A percentile compares a stretch with the other conserved stretches of the same genome.
Conservation (phyloP, 2,888 invertebrate species). For the Lasioglossum morio region DNA sequence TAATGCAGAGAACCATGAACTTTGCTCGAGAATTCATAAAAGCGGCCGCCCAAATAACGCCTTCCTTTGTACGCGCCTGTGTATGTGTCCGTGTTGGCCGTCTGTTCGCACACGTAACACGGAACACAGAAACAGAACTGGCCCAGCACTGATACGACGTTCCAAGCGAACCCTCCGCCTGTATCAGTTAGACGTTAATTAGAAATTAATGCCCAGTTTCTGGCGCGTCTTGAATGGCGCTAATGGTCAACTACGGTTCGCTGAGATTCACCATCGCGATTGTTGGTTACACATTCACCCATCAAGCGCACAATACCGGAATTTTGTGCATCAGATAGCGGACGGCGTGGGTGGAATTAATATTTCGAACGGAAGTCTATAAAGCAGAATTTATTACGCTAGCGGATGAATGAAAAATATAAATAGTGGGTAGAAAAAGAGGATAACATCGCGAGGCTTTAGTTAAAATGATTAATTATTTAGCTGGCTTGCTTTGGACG, state of each 20-base stretch:
- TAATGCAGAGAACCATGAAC: slow-evolving; percentile 66
- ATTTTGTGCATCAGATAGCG: slow-evolving; percentile 8
- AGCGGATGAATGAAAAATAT: neutral
- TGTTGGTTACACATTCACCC: slow-evolving; percentile 45
- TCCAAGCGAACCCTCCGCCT: slow-evolving; percentile 38
- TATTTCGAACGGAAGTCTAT: neutral
- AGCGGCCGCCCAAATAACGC: slow-evolving; percentile 41
- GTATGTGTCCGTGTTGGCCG: too few relatives aligned
- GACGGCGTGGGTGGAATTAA: neutral
- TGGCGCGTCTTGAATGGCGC: slow-evolving; percentile 75
- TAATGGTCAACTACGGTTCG: slow-evolving; percentile 72
- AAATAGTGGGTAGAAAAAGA: neutral
- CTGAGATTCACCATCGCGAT: slow-evolving; percentile 63
- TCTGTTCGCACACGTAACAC: neutral
- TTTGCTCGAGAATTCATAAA: slow-evolving; percentile 60
- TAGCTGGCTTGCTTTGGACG: neutral
- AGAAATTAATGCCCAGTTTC: slow-evolving; percentile 78
- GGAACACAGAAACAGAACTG: neutral
- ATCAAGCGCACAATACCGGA: slow-evolving; percentile 34
- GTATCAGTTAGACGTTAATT: slow-evolving; percentile 77
- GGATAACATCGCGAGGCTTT: neutral
- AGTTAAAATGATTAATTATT: neutral
- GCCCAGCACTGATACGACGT: neutral
- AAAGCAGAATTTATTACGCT: neutral
- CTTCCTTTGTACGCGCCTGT: neutral